Percentiles rank a stretch among this genome's conserved stretches.
Evolutionary conservation across 2,888 invertebrate genomes (phyloP).

Genomic region (Drosophila peninsularis): DNA sequence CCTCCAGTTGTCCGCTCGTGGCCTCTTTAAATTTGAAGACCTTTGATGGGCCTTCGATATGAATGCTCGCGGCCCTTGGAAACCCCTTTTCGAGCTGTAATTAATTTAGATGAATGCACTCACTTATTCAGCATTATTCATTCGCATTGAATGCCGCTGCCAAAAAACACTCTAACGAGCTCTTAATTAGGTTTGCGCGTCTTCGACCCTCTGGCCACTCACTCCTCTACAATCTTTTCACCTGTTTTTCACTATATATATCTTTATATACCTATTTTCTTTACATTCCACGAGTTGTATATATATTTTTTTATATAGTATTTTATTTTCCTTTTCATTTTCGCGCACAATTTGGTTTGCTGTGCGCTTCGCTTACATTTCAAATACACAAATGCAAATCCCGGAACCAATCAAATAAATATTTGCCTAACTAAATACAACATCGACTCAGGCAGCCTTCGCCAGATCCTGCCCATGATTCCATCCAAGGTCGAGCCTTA

Average conservation of each 20-base stretch:
- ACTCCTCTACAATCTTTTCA: constrained; percentile 36
- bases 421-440: constrained; percentile 78
- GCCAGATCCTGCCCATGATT: constrained; percentile 24
- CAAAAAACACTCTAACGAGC: constrained; percentile 44
- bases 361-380: constrained; percentile 50
- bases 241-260: not conserved
- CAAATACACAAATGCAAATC: constrained; percentile 61
- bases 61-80: not conserved
- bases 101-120: constrained; percentile 53
- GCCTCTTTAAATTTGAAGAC: constrained; percentile 31
- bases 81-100: constrained; percentile 26
- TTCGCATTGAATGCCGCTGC: not conserved
- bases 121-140: constrained; percentile 25
- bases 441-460: constrained; percentile 47
- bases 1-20: constrained; percentile 31
- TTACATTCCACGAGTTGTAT: constrained; percentile 15
- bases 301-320: constrained; percentile 3
- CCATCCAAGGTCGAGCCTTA: constrained; percentile 59
- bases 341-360: constrained; percentile 73
- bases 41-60: constrained; percentile 3
- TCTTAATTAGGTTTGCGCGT: constrained; percentile 41
- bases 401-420: constrained; percentile 79
- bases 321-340: constrained; percentile 27
- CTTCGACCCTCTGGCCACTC: constrained; percentile 19
- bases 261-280: constrained; percentile 13